These are phyloP conservation scores for Drosophila repleta DNA, from an alignment of 1,140 invertebrate genomes.

Conservation along the genomic window DNA sequence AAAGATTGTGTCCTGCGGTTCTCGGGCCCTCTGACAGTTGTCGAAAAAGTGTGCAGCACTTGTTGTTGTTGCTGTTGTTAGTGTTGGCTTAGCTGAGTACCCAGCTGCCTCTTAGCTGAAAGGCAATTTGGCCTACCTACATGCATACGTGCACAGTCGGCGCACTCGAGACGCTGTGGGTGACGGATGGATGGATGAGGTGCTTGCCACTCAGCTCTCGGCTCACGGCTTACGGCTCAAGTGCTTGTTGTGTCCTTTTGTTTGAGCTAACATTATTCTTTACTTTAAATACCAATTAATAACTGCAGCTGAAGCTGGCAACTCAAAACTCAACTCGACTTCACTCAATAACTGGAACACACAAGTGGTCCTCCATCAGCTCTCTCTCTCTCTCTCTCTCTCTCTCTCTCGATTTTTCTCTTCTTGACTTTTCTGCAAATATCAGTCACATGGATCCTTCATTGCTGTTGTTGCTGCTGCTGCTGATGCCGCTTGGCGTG, in stretches of 20 bases:
- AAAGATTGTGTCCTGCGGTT: constrained; percentile 66
- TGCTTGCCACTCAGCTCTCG: constrained; percentile 3
- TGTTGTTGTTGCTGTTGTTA: constrained; percentile 42
- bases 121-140: constrained; percentile 42
- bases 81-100: constrained; percentile 19
- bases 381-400: constrained; percentile 7
- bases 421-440: constrained; percentile 64
- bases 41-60: constrained; percentile 54
- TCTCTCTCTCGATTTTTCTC: background rate
- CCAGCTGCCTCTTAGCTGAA: constrained; percentile 46
- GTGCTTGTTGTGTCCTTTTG: constrained; percentile 75
- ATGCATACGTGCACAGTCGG: constrained; percentile 30
- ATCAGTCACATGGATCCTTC: constrained; percentile 13
- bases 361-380: constrained; percentile 58
- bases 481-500: constrained; percentile 51
- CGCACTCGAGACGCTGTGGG: constrained; percentile 73
- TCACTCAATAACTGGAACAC: constrained; percentile 67
- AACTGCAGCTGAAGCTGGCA: constrained; percentile 66
- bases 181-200: constrained; percentile 73
- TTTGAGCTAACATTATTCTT: constrained; percentile 77
- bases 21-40: constrained; percentile 40
- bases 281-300: constrained; percentile 83
- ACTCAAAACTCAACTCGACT: constrained; percentile 29
- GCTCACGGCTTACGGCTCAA: constrained; percentile 33
- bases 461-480: background rate